A percentile compares a stretch with the other conserved stretches of the same genome.
These are phyloP conservation scores for Ianthella basta DNA, from an alignment of 37 sponge, comb jelly and placozoan species.

Conservation along the genomic window DNA sequence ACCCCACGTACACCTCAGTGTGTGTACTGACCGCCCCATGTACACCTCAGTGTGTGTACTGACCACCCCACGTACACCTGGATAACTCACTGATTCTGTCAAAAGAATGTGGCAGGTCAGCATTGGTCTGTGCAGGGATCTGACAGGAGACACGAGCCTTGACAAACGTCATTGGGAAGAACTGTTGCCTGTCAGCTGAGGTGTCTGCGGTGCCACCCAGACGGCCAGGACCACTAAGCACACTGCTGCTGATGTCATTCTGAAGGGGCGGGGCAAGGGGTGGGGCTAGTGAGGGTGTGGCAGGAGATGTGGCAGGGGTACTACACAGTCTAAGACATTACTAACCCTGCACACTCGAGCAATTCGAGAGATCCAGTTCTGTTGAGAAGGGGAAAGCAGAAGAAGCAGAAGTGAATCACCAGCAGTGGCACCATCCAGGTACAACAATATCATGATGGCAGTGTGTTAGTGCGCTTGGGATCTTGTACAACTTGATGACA, in stretches of 20 bases:
- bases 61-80: background rate
- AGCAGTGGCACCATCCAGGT: too few relatives aligned
- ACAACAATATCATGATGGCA: too few relatives aligned
- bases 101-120: background rate
- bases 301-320: background rate
- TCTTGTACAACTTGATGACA: too few relatives aligned
- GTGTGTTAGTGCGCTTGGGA: too few relatives aligned
- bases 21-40: too few relatives aligned
- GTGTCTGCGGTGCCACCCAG: background rate
- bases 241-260: slow-evolving; percentile 4
- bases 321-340: background rate
- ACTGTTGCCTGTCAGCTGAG: too few relatives aligned
- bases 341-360: slow-evolving; percentile 10
- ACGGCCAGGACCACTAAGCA: background rate
- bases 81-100: slow-evolving; percentile 8
- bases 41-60: too few relatives aligned
- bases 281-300: background rate
- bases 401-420: too few relatives aligned
- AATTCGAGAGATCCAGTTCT: slow-evolving; percentile 7
- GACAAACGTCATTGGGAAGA: slow-evolving; percentile 15
- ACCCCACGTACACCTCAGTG: too few relatives aligned
- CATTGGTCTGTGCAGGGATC: background rate
- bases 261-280: background rate
- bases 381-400: too few relatives aligned
- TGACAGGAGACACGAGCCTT: slow-evolving; percentile 6